phyloP scores from a whole-genome alignment of 2,113 vertebrate genomes.

The Myotis lucifugus region DNA sequence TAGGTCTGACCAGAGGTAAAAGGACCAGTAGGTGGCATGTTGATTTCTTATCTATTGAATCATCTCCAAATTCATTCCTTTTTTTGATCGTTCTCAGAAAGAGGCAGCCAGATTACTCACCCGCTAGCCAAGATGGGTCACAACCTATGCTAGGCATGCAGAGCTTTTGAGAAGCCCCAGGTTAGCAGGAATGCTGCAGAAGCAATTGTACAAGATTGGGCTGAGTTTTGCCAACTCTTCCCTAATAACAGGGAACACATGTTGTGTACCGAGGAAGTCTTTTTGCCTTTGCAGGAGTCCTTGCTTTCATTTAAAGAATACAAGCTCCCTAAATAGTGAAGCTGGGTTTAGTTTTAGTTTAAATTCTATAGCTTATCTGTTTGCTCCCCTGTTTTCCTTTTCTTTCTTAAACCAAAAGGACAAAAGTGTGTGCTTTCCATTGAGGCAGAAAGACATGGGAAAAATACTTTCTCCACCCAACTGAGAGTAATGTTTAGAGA shows the following conservation, averaged over 20 bases:
- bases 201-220: constrained; percentile 62
- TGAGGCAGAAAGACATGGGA: background rate
- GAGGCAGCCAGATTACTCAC: constrained; percentile 42
- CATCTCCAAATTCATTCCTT: constrained; percentile 26
- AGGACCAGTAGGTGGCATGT: constrained; percentile 30
- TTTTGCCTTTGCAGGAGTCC: constrained; percentile 65
- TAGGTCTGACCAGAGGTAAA: constrained; percentile 33
- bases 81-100: constrained; percentile 9
- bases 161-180: constrained; percentile 63
- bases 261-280: constrained; percentile 30
- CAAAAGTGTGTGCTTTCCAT: constrained; percentile 37
- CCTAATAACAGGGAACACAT: constrained; percentile 51
- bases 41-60: constrained; percentile 23
- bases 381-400: constrained; percentile 15
- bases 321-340: background rate
- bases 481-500: constrained; percentile 23
- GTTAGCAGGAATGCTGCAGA: constrained; percentile 31
- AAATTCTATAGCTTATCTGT: constrained; percentile 21
- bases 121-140: constrained; percentile 49
- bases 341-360: constrained; percentile 43
- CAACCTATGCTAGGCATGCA: constrained; percentile 54
- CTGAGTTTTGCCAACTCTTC: constrained; percentile 47
- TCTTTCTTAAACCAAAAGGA: constrained; percentile 38
- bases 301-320: constrained; percentile 66
- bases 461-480: background rate